Conservation (phyloP, 2,888 invertebrate species). For the Lamellibrachia columna region DNA sequence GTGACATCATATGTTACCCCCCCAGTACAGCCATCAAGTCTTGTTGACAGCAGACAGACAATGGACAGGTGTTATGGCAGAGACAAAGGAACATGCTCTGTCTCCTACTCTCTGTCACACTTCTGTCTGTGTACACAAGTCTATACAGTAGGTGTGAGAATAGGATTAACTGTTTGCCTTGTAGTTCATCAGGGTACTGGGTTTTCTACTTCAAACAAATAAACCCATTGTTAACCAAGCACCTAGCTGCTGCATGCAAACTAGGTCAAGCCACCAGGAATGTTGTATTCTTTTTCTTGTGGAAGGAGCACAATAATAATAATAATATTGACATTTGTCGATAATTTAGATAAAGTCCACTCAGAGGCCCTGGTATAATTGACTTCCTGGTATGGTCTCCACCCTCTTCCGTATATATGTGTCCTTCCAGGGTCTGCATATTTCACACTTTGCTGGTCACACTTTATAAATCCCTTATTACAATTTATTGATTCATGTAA, state of each 20-base stretch:
- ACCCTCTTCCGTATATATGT: neutral
- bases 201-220: neutral
- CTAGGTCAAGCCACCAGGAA: neutral
- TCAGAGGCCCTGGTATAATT: no score
- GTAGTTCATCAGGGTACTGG: neutral
- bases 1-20: neutral
- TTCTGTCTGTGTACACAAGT: neutral
- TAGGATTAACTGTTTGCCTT: neutral
- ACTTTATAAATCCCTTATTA: neutral
- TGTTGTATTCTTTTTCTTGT: neutral
- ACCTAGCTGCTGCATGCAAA: neutral
- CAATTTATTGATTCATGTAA: neutral
- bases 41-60: neutral
- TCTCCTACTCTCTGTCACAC: neutral
- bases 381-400: neutral
- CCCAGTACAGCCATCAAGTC: neutral
- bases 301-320: neutral
- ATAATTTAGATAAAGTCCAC: neutral
- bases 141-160: neutral
- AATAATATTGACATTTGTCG: neutral
- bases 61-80: neutral
- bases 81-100: neutral
- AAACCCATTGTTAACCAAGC: neutral
- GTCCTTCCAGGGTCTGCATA: neutral
- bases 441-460: neutral